phyloP scores from a whole-genome alignment of 2,888 invertebrate genomes.

The Coenonympha arcania region DNA sequence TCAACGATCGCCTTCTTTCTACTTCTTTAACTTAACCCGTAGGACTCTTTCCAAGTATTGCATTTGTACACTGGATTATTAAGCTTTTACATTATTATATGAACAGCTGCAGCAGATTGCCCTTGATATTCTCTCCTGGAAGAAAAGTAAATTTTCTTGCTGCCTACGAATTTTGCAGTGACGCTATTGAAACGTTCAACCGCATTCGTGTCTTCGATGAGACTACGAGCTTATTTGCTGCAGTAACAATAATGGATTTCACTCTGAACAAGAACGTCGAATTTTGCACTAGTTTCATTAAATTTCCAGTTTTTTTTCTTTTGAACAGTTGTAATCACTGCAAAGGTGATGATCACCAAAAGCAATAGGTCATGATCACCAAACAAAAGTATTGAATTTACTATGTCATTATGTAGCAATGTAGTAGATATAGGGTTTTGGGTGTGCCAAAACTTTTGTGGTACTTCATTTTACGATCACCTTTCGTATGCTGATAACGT shows the following conservation, averaged over 20 bases:
- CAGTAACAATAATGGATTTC: constrained; percentile 7
- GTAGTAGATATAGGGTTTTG: not conserved
- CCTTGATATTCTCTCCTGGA: too few species aligned
- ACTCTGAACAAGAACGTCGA: constrained; percentile 14
- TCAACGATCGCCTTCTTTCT: too few species aligned
- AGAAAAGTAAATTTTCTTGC: constrained; percentile 15
- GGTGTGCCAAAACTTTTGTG: constrained; percentile 1
- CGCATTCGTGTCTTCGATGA: constrained; percentile 21
- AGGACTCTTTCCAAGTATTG: too few species aligned
- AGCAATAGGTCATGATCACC: too few species aligned
- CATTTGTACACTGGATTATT: too few species aligned
- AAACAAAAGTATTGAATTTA: too few species aligned
- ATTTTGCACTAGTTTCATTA: constrained; percentile 4
- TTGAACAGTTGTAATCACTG: not conserved
- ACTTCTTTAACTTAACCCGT: too few species aligned
- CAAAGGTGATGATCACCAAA: constrained; percentile 4
- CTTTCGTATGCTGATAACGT: constrained; percentile 18
- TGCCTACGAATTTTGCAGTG: constrained; percentile 26
- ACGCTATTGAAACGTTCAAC: constrained; percentile 22
- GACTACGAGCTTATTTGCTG: constrained; percentile 13
- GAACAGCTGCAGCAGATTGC: too few species aligned
- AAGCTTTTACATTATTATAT: too few species aligned
- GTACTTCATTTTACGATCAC: constrained; percentile 14
- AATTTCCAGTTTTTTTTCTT: constrained; percentile 5
- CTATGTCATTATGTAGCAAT: not conserved